phyloP scores from a whole-genome alignment of 64 coral and sea anemone genomes.

The Orbicella faveolata region DNA sequence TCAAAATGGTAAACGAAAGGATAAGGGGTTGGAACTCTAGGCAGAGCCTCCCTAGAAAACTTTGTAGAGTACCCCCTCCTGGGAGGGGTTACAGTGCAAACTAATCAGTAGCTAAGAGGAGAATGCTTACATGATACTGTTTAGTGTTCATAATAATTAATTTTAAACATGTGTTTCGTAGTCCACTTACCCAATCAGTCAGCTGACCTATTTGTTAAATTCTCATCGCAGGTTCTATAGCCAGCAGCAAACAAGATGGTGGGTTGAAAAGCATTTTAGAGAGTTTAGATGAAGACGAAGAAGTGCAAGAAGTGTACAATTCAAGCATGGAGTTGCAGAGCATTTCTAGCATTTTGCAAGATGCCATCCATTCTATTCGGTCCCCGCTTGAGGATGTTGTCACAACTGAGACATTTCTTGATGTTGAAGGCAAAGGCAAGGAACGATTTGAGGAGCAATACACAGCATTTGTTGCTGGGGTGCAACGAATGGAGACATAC shows the following conservation, averaged over 20 bases:
- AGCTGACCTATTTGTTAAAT: neutral
- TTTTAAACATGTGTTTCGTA: too few species aligned
- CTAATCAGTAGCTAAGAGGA: too few species aligned
- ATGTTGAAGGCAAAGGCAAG: constrained; percentile 74
- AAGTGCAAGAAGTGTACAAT: constrained; percentile 76
- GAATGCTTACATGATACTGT: too few species aligned
- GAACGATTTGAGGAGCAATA: constrained; percentile 91
- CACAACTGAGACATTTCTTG: constrained; percentile 75
- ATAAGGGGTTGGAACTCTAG: too few species aligned
- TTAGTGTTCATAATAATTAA: too few species aligned
- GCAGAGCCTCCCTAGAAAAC: too few species aligned
- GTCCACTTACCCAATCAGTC: too few species aligned
- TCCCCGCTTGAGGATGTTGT: constrained; percentile 59
- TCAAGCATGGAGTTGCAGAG: constrained; percentile 48
- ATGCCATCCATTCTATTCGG: constrained; percentile 61
- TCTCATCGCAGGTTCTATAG: constrained; percentile 29
- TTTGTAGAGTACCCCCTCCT: too few species aligned
- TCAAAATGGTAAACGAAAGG: too few species aligned
- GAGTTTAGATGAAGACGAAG: constrained; percentile 70
- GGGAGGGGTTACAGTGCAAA: too few species aligned
- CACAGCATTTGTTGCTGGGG: constrained; percentile 75
- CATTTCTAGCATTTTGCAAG: constrained; percentile 65
- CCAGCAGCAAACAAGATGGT: constrained; percentile 51
- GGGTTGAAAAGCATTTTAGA: constrained; percentile 60
- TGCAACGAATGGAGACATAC: constrained; percentile 67